phyloP scores from a whole-genome alignment of 2,113 vertebrate species.

The Mellivora capensis region DNA sequence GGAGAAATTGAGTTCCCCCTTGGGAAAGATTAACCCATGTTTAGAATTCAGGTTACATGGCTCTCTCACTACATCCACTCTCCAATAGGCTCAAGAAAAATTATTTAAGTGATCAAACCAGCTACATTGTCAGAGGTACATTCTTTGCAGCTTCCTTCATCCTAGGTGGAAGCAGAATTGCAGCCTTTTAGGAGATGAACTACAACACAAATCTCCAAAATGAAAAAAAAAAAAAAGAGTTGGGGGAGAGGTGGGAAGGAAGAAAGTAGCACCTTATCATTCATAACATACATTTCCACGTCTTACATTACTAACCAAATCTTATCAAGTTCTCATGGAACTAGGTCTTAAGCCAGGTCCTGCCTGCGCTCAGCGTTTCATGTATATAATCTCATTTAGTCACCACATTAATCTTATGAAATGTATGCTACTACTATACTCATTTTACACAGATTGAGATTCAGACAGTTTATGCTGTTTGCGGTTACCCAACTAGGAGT shows the following conservation, averaged over 20 bases:
- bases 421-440: neutral
- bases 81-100: neutral
- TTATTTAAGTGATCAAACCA: neutral
- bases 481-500: neutral
- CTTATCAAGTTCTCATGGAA: neutral
- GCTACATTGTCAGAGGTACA: neutral
- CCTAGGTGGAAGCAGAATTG: neutral
- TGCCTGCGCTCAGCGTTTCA: neutral
- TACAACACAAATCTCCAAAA: neutral
- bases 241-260: neutral
- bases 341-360: neutral
- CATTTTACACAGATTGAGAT: neutral
- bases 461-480: neutral
- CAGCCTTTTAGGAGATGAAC: neutral
- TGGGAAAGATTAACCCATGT: neutral
- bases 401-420: neutral
- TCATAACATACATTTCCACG: neutral
- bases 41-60: neutral
- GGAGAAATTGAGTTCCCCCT: neutral
- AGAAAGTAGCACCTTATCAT: neutral
- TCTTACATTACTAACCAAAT: neutral
- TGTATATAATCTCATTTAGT: neutral
- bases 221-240: neutral
- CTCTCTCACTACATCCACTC: neutral
- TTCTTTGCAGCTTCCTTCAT: neutral